These are phyloP conservation scores for Triplophysa tibetana DNA, from an alignment of 2,113 vertebrate genomes.

Conservation along the genomic window DNA sequence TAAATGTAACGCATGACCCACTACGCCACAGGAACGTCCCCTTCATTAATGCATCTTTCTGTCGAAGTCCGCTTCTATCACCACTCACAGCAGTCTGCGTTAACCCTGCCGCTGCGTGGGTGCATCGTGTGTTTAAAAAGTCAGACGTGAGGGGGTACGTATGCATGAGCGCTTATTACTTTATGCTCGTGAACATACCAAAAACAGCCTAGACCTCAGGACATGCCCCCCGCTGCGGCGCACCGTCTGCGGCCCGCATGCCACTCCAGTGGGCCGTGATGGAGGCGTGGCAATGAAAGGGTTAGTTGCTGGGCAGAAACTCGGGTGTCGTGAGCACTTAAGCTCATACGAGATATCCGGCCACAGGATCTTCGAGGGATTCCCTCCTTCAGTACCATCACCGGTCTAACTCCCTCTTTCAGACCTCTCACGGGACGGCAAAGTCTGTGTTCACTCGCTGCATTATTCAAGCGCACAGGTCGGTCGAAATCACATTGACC, in stretches of 20 bases:
- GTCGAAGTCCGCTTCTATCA: conserved; percentile 37
- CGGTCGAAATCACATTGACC: background rate
- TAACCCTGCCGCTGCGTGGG: conserved; percentile 5
- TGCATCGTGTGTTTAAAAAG: background rate
- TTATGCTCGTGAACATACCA: conserved; percentile 67
- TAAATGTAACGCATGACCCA: background rate
- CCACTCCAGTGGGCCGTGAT: conserved; percentile 56
- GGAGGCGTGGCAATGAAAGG: conserved; percentile 30
- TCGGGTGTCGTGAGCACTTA: background rate
- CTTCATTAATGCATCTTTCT: conserved; percentile 5
- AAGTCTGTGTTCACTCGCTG: conserved; percentile 17
- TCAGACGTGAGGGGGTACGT: background rate
- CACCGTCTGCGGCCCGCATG: conserved; percentile 49
- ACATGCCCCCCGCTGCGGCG: conserved; percentile 23
- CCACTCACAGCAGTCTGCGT: background rate
- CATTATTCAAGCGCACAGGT: background rate
- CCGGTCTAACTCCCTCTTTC: background rate
- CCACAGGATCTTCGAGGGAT: conserved; percentile 10
- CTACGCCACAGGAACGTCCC: background rate
- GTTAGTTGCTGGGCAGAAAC: conserved; percentile 72
- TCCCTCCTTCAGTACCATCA: background rate
- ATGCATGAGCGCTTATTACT: conserved; percentile 69
- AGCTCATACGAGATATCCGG: background rate
- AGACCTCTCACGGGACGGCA: conserved; percentile 11
- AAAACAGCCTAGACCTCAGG: conserved; percentile 63